These are phyloP conservation scores for Schizopygopsis pylzovi DNA, from an alignment of 2,797 vertebrate genomes.

Conservation along the genomic window DNA sequence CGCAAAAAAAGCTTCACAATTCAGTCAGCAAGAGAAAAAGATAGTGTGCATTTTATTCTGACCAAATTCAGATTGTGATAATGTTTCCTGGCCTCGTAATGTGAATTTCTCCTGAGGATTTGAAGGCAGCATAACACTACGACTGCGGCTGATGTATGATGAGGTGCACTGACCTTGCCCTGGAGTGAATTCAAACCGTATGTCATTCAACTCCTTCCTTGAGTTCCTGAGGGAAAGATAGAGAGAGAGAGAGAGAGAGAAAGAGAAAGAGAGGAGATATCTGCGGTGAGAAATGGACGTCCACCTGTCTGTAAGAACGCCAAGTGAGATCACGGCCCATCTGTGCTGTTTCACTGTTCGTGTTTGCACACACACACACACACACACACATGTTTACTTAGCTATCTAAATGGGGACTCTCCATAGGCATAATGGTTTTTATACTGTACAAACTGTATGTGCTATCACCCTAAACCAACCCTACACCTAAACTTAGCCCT, in stretches of 20 bases:
- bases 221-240: slow-evolving; percentile 83
- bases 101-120: neutral
- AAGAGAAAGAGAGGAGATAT: neutral
- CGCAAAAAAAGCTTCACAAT: neutral
- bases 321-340: slow-evolving; percentile 26
- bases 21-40: neutral
- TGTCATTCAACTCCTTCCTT: slow-evolving; percentile 97
- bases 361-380: slow-evolving; percentile 8
- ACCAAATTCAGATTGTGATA: neutral
- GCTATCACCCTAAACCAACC: too few relatives aligned
- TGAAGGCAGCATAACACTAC: neutral
- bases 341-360: slow-evolving; percentile 36
- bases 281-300: slow-evolving; percentile 13
- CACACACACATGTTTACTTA: neutral
- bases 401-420: too few relatives aligned
- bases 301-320: slow-evolving; percentile 45
- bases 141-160: slow-evolving; percentile 19
- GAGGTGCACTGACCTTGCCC: slow-evolving; percentile 87
- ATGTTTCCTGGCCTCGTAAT: neutral
- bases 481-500: too few relatives aligned
- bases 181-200: slow-evolving; percentile 97
- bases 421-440: too few relatives aligned
- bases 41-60: neutral
- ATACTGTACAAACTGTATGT: too few relatives aligned
- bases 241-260: slow-evolving; percentile 32